Base-by-base conservation (phyloP, 2,113 vertebrate species). In the Cygnus atratus region DNA sequence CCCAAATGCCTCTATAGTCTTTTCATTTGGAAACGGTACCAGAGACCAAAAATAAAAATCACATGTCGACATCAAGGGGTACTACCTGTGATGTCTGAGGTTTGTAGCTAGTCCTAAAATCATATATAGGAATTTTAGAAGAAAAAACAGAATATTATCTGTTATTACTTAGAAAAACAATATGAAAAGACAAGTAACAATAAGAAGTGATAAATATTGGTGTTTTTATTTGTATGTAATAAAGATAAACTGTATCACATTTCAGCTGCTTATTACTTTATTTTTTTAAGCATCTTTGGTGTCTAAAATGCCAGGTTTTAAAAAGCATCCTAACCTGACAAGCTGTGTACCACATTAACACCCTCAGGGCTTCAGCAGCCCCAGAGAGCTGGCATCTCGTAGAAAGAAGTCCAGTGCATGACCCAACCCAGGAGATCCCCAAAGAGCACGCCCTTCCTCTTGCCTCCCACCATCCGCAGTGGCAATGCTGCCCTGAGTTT, bases 401-500 rank as follows among this genome's bases (percentile, higher is more conserved):
- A n/a, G 0, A 72, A 46, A n/a, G 0, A 72, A 46, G 75, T 8
- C 74, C 63, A 58, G 52, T 5, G 12, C 37, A 4, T 0, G 25
- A 55, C 46, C 21, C 58, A 52, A 82, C 12, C 58, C 13, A 41
- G 74, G 48, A 65, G 50, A 71, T 7, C 41, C 59, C n/a, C 0
- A 0, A 22, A n/a, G 9, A 84, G 52, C 39, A 41, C 35, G 35
- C 68, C 57, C 57, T 52, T 77, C 35, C 73, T 67, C 43, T 25
- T 19, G 37, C 35, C 35, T 39, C 67, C 71, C 12, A 25, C 50
- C 79, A 95, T 93, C 84, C 76, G 62, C 92, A 65, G 76, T 9
- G 65, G 83, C 84, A 97, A 83, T 63, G 73, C 83, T 62, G 93
- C 85, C 58, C 72, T 8, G 77, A 86, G 62, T 88, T 90, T 96